A percentile compares a stretch with the other conserved stretches of the same genome.
Conservation (phyloP, 2,797 vertebrate species). For the Hipposideros larvatus region DNA sequence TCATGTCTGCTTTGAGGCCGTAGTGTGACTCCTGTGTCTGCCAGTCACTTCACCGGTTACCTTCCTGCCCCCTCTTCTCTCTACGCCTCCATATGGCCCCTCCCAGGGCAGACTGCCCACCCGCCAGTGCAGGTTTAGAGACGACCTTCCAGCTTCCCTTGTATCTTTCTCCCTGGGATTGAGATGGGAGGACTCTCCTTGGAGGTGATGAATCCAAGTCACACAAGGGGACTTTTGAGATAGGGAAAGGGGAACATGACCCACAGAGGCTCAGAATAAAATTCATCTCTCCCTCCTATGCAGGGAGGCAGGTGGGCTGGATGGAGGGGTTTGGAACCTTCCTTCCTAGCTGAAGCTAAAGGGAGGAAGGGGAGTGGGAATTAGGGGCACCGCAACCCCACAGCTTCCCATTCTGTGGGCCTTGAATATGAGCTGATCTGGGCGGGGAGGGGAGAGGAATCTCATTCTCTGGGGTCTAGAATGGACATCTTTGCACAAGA, state of each 20-base stretch:
- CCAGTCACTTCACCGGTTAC: fast-evolving
- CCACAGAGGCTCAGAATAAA: neutral
- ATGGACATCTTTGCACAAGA: conserved; percentile 37
- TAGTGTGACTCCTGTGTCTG: neutral
- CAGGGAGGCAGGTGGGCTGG: neutral
- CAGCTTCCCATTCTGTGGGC: neutral
- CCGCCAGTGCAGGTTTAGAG: neutral
- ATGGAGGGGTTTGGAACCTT: neutral
- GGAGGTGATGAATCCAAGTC: neutral
- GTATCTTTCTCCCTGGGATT: neutral
- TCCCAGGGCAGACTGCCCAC: neutral
- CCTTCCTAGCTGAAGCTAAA: neutral
- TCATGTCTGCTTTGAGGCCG: conserved; percentile 86
- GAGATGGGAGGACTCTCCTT: neutral
- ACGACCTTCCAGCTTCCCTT: neutral
- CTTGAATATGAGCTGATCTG: neutral
- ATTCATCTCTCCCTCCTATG: neutral
- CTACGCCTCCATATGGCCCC: neutral
- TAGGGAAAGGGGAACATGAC: neutral
- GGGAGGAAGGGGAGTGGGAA: neutral
- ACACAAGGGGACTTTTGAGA: neutral
- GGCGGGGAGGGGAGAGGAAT: neutral
- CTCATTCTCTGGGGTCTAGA: neutral
- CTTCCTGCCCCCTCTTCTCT: neutral
- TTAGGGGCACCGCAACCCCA: neutral